Percentiles rank a stretch among this genome's conserved stretches.
Conservation (phyloP, 2,797 vertebrate genomes). For the Bucorvus abyssinicus region DNA sequence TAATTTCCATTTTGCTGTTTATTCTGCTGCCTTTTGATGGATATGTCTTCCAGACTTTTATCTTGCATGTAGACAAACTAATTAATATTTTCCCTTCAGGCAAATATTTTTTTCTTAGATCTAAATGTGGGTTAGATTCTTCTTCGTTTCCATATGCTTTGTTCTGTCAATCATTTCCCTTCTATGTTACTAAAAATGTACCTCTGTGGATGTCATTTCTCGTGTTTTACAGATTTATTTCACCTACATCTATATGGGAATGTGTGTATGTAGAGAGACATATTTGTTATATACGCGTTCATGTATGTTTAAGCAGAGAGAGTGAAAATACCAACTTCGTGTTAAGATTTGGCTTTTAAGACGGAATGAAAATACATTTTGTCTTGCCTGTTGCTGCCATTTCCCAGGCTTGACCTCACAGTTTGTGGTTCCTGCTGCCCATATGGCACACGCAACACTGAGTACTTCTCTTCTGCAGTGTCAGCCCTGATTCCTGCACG, state of each 20-base stretch:
- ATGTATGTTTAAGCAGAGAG: conserved; percentile 47
- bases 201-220: conserved; percentile 70
- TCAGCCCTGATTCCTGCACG: neutral
- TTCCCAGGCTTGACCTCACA: conserved; percentile 37
- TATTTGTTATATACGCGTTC: conserved; percentile 64
- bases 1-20: conserved; percentile 93
- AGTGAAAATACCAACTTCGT: conserved; percentile 7
- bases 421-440: conserved; percentile 25
- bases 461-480: neutral
- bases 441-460: neutral
- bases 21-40: conserved; percentile 90
- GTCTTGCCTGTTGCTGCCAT: conserved; percentile 28
- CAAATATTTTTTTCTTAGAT: conserved; percentile 97
- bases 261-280: conserved; percentile 52
- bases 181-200: conserved; percentile 81
- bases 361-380: neutral
- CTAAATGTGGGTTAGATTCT: conserved; percentile 92
- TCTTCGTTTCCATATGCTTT: conserved; percentile 90
- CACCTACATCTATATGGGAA: conserved; percentile 63
- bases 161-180: conserved; percentile 89
- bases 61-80: conserved; percentile 93
- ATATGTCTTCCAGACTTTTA: conserved; percentile 92
- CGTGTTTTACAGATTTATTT: conserved; percentile 75
- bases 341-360: neutral
- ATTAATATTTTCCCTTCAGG: conserved; percentile 96